Evolutionary conservation across 2,797 vertebrate species (phyloP).

Genomic region (Neoniphon sammara): DNA sequence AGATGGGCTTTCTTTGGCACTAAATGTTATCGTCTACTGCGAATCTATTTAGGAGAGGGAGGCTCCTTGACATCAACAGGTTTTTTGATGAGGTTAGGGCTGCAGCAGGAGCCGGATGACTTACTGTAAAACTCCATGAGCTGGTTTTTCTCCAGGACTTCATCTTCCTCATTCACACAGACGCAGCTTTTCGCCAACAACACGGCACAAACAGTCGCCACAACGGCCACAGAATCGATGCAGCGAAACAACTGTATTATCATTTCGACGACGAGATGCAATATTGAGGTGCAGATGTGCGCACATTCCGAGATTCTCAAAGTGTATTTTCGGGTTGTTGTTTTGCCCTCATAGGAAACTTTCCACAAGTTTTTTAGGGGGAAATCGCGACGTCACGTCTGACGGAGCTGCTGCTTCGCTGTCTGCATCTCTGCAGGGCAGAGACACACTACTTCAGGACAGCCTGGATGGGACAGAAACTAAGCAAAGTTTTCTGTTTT

Average conservation of each 20-base stretch:
- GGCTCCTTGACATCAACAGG: neutral
- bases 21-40: neutral
- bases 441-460: conserved; percentile 26
- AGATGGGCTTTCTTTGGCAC: neutral
- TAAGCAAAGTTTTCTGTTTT: too few relatives aligned
- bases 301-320: conserved; percentile 64
- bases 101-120: conserved; percentile 53
- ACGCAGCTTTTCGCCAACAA: conserved; percentile 59
- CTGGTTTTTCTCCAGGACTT: conserved; percentile 75
- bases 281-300: conserved; percentile 34
- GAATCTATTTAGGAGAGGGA: neutral
- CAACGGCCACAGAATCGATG: conserved; percentile 38
- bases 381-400: conserved; percentile 81
- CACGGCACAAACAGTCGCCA: conserved; percentile 62
- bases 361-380: conserved; percentile 66
- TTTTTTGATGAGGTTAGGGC: neutral
- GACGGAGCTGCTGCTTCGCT: conserved; percentile 65
- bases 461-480: conserved; percentile 32
- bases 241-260: conserved; percentile 35
- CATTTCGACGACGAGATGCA: conserved; percentile 75
- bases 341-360: conserved; percentile 59
- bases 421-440: conserved; percentile 12
- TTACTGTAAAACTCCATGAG: conserved; percentile 83
- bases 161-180: conserved; percentile 69
- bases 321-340: conserved; percentile 31